Base-by-base conservation (phyloP, 2,888 invertebrate genomes). In the Elysia crispata region DNA sequence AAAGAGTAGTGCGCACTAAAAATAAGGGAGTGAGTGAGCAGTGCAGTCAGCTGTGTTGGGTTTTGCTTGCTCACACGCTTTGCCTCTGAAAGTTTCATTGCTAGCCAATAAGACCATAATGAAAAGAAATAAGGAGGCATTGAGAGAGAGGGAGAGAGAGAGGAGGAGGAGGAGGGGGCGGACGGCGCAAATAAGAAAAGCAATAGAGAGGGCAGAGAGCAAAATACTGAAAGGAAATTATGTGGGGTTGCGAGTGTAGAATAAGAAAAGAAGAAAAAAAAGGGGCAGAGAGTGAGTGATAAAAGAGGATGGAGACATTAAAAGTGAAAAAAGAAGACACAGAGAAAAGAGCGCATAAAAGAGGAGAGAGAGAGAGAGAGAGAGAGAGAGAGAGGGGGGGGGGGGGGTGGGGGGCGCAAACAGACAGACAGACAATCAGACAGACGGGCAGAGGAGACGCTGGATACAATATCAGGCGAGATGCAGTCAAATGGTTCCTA, bases 141-240 rank as follows among this genome's bases (percentile, higher is more conserved):
- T 69, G 54, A 77, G 77, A 31, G 69, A 69, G 60, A 28, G 31
- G 28, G 60, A 70, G 20, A 67, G 57, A 69, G n/a, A 72, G 50
- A 49, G 33, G 72, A 28, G 72, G 23, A 62, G 30, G 41, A 3
- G 72, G 25, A 78, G 30, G 60, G 49, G 60, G 50, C 57, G 54
- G 33, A 6, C 31, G 49, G 18, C 18, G 25, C 13, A 73, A 28
- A 73, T 50, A 73, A 23, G 54, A 25, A 73, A 54, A 73, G 70
- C 30, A 41, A 41, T 31, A 70, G 70, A 41, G 70, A 70, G 70
- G 33, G 70, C 30, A 41, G 33, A 41, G 31, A 20, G 33, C 11
- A 60, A n/a, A 60, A 60, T 31, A 30, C 31, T n/a, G 60, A 30
- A 60, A 60, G 60, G 60, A 60, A 30, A 60, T 33, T 30, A 60